A percentile compares a stretch with the other conserved stretches of the same genome.
phyloP scores from a whole-genome alignment of 2,797 vertebrate genomes.

The Cetoscarus ocellatus region DNA sequence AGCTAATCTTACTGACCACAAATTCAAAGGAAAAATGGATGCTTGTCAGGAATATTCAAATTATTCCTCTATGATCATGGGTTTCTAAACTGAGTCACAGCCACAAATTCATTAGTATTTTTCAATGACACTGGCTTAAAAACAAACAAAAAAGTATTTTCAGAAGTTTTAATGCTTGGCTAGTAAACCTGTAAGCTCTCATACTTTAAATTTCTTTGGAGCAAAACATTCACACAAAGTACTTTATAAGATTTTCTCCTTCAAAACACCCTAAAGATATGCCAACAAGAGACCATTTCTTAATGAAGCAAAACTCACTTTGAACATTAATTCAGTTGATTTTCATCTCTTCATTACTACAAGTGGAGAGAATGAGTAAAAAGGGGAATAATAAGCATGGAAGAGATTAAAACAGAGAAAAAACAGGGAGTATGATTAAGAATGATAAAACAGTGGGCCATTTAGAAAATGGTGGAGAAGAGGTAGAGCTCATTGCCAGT shows the following conservation, averaged over 20 bases:
- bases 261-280: not conserved
- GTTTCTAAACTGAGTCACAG: no score
- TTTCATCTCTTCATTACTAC: slow-evolving; percentile 18
- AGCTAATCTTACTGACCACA: no score
- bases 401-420: not conserved
- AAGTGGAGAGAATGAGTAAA: not conserved
- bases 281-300: slow-evolving; percentile 1
- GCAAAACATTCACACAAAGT: not conserved
- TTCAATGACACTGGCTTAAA: no score
- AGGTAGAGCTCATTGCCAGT: slow-evolving; percentile 24
- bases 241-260: not conserved
- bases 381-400: not conserved
- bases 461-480: slow-evolving; percentile 3
- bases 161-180: not conserved
- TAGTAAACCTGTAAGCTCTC: not conserved
- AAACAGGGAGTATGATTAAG: not conserved
- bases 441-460: not conserved
- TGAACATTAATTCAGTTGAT: slow-evolving; percentile 1
- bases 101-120: no score
- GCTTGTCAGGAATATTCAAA: no score
- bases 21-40: no score
- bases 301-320: slow-evolving; percentile 29
- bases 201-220: not conserved
- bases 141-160: no score
- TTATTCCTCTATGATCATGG: no score